phyloP scores from a whole-genome alignment of 2,888 invertebrate species.

The Drosophila acutilabella region DNA sequence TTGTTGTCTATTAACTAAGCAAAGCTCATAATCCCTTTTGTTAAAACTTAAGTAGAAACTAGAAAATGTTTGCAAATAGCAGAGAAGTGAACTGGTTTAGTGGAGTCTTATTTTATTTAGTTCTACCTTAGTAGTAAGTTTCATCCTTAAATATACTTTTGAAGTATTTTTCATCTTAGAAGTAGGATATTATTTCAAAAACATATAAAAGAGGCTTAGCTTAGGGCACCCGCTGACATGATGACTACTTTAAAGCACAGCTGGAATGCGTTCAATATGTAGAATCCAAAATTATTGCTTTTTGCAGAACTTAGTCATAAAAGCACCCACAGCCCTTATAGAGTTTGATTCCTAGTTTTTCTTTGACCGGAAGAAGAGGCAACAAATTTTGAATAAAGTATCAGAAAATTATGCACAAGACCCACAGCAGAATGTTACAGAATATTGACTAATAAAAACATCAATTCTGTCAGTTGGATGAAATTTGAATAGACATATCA shows the following conservation, averaged over 20 bases:
- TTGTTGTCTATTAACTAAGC: conserved; percentile 4
- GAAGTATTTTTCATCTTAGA: background rate
- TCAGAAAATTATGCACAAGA: conserved; percentile 69
- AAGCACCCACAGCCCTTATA: conserved; percentile 59
- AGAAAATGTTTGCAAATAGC: background rate
- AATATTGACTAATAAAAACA: conserved; percentile 63
- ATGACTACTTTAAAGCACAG: conserved; percentile 37
- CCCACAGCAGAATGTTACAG: conserved; percentile 60
- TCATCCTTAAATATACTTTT: too few relatives aligned
- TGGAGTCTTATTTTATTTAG: too few relatives aligned
- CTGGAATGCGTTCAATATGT: conserved; percentile 14
- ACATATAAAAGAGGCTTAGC: conserved; percentile 5
- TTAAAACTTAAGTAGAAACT: background rate
- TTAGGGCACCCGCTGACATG: conserved; percentile 36
- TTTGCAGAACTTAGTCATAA: conserved; percentile 33
- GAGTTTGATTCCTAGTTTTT: background rate
- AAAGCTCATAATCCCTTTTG: background rate
- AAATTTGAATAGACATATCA: conserved; percentile 47
- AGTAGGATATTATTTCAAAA: background rate
- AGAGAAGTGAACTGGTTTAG: background rate
- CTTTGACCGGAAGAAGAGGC: conserved; percentile 57
- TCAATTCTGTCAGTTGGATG: conserved; percentile 40
- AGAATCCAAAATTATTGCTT: conserved; percentile 10
- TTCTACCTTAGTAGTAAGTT: too few relatives aligned
- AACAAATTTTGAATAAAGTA: conserved; percentile 39